Percentiles rank a stretch among this genome's conserved stretches.
phyloP scores from a whole-genome alignment of 2,888 invertebrate genomes.

The Xylophagus ater region DNA sequence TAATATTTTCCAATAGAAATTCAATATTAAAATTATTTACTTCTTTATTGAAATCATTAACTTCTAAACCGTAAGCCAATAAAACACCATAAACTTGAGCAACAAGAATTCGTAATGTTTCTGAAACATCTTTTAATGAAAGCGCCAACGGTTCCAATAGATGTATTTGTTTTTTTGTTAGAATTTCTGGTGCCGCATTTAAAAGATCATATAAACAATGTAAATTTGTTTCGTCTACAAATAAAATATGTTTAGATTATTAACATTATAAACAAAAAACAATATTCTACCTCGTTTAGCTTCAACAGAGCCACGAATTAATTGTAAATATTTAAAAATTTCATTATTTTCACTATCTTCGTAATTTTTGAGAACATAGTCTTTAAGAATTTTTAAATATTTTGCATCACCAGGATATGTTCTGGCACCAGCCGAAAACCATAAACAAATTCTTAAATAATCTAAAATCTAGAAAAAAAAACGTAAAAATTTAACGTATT shows the following conservation, averaged over 20 bases:
- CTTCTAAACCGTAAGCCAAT: conserved; percentile 45
- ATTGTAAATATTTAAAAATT: conserved; percentile 53
- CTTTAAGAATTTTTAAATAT: conserved; percentile 51
- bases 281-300: conserved; percentile 50
- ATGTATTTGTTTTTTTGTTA: conserved; percentile 51
- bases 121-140: conserved; percentile 57
- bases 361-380: conserved; percentile 47
- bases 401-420: conserved; percentile 46
- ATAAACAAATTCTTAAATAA: conserved; percentile 70
- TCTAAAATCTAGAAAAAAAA: conserved; percentile 42
- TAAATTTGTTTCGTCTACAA: conserved; percentile 39
- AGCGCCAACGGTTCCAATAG: conserved; percentile 30
- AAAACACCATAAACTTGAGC: conserved; percentile 67
- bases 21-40: conserved; percentile 30
- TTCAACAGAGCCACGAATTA: conserved; percentile 53
- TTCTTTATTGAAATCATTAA: conserved; percentile 43
- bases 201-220: conserved; percentile 72
- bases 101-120: conserved; percentile 61
- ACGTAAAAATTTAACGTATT: not conserved
- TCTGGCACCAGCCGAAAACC: conserved; percentile 49
- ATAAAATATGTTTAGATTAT: no score
- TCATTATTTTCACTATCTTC: conserved; percentile 46
- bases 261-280: not conserved
- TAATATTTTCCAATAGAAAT: not conserved
- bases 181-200: conserved; percentile 64